Conservation (phyloP, 2,888 invertebrate species). For the Colletes collaris region DNA sequence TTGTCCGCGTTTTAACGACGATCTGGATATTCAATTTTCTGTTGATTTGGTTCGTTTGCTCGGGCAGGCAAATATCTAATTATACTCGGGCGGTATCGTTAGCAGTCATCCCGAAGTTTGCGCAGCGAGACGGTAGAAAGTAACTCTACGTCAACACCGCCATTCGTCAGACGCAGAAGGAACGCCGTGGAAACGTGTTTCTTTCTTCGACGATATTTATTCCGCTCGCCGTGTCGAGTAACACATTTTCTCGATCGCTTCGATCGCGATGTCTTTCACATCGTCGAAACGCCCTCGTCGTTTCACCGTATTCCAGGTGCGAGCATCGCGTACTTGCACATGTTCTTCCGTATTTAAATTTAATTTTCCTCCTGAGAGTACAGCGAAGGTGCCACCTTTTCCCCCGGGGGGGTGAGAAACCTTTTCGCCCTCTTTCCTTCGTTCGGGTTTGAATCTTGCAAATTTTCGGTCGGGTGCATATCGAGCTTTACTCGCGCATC, state of each 20-base stretch:
- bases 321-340: not conserved
- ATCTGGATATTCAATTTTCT: too few relatives aligned
- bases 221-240: conserved; percentile 6
- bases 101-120: too few relatives aligned
- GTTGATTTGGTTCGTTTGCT: too few relatives aligned
- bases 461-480: not conserved
- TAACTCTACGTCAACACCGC: too few relatives aligned
- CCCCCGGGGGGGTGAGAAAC: not conserved
- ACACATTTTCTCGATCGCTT: conserved; percentile 19
- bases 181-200: too few relatives aligned
- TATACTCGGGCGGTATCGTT: too few relatives aligned
- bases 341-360: conserved; percentile 44
- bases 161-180: too few relatives aligned
- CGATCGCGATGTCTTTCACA: conserved; percentile 14
- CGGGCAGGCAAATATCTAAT: too few relatives aligned
- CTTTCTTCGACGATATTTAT: not conserved
- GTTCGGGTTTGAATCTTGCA: not conserved
- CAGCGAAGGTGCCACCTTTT: conserved; percentile 21
- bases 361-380: conserved; percentile 38
- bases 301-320: conserved; percentile 5
- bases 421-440: not conserved
- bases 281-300: not conserved
- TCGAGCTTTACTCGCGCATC: not conserved
- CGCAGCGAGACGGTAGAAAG: too few relatives aligned
- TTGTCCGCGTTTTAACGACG: too few relatives aligned